phyloP scores from a whole-genome alignment of 2,113 vertebrate genomes.

The Salvelinus sp. region DNA sequence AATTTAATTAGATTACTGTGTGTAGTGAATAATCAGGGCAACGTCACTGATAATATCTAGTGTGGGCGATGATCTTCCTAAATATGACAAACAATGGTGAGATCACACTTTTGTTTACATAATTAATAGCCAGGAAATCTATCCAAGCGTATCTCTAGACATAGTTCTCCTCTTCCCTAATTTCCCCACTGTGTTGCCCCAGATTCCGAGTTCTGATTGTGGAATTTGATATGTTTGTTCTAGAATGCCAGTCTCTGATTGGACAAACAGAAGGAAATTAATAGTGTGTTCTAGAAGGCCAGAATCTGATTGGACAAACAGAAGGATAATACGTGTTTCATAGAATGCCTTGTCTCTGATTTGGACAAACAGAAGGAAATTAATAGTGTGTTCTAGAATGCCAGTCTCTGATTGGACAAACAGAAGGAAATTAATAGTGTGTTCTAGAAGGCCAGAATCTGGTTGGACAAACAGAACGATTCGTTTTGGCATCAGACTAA shows the following conservation, averaged over 20 bases:
- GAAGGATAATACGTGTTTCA: neutral
- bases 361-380: too few species aligned
- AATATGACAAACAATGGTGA: conserved; percentile 8
- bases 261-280: conserved; percentile 25
- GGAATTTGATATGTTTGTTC: neutral
- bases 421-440: conserved; percentile 7
- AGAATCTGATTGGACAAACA: conserved; percentile 15
- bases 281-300: too few species aligned
- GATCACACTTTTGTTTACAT: conserved; percentile 9
- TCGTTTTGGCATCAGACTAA: neutral
- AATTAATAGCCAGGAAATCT: conserved; percentile 11
- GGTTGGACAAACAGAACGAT: conserved; percentile 26
- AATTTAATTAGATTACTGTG: conserved; percentile 20
- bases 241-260: neutral
- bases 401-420: conserved; percentile 5
- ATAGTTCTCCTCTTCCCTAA: conserved; percentile 5
- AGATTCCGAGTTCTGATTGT: conserved; percentile 9
- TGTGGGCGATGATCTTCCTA: conserved; percentile 7
- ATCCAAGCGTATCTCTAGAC: neutral
- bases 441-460: neutral
- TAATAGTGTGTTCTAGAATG: too few species aligned
- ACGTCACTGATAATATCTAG: conserved; percentile 10
- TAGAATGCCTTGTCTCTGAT: neutral
- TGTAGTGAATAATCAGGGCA: neutral
- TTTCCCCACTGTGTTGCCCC: conserved; percentile 15